Evolutionary conservation across 1,140 invertebrate genomes (phyloP).

Genomic region (Hydropsyche tenuis): DNA sequence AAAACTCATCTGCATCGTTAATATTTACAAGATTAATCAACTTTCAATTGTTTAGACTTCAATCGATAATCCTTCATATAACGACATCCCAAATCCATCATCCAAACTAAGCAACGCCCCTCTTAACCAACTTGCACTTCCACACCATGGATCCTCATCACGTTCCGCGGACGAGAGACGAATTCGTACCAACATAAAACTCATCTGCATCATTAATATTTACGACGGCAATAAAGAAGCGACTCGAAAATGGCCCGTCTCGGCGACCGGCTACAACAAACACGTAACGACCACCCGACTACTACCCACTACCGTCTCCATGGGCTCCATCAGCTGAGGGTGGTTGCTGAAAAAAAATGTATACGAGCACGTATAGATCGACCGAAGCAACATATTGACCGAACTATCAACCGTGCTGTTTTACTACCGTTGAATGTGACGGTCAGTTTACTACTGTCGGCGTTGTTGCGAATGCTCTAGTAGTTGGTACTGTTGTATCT

Average conservation of each 20-base stretch:
- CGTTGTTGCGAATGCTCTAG: neutral
- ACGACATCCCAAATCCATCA: no score
- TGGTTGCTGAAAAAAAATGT: constrained; percentile 40
- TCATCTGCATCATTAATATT: constrained; percentile 48
- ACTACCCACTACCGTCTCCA: no score
- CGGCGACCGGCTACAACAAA: constrained; percentile 21
- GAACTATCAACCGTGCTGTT: neutral
- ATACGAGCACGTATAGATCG: constrained; percentile 28
- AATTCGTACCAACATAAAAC: constrained; percentile 43
- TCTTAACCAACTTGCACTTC: neutral
- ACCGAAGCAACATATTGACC: neutral
- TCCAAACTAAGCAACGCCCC: no score
- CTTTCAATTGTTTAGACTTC: no score
- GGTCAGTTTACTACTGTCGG: neutral
- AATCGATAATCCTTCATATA: no score
- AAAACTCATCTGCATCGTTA: constrained; percentile 47
- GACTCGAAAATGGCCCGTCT: constrained; percentile 34
- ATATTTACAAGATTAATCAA: no score
- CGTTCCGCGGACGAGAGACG: constrained; percentile 11
- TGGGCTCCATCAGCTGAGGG: constrained; percentile 21
- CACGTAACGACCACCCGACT: constrained; percentile 37
- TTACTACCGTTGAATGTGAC: neutral
- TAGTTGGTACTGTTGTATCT: no score
- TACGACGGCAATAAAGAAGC: constrained; percentile 42
- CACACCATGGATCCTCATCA: constrained; percentile 15